Conservation (phyloP, 2,888 invertebrate species). For the Disparrhopalites patrizii region DNA sequence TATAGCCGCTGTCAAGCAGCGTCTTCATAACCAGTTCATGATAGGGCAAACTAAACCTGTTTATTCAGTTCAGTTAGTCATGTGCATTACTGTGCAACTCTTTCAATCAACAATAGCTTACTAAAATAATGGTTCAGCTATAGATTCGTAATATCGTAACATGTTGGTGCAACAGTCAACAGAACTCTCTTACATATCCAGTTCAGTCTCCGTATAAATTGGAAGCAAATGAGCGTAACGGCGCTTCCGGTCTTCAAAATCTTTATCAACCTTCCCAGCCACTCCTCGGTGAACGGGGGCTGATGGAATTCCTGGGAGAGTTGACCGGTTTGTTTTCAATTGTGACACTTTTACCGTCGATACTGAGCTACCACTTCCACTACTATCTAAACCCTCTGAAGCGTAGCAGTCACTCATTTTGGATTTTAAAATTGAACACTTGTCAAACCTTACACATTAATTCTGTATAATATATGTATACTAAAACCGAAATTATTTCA, state of each 20-base stretch:
- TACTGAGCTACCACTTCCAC: too few relatives aligned
- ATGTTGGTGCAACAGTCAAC: too few relatives aligned
- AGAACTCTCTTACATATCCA: too few relatives aligned
- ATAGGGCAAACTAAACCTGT: not conserved
- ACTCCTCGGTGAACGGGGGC: not conserved
- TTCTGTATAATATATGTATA: too few relatives aligned
- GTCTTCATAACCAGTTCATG: slow-evolving; percentile 1
- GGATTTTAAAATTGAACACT: not conserved
- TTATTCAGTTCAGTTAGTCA: too few relatives aligned
- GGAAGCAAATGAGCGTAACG: not conserved
- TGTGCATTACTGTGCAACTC: too few relatives aligned
- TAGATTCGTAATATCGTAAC: too few relatives aligned
- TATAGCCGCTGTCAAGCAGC: slow-evolving; percentile 19
- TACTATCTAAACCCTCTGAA: too few relatives aligned
- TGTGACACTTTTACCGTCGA: too few relatives aligned
- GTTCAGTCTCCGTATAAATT: not conserved
- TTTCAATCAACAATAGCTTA: too few relatives aligned
- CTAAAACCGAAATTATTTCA: too few relatives aligned
- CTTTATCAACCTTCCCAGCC: not conserved
- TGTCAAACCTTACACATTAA: not conserved
- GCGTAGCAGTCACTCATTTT: not conserved
- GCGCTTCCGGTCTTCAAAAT: slow-evolving; percentile 9
- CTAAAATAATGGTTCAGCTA: too few relatives aligned
- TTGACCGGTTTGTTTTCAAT: not conserved
- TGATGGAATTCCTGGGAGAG: not conserved